Evolutionary conservation across 2,797 vertebrate species (phyloP).

Genomic region (Alca torda): DNA sequence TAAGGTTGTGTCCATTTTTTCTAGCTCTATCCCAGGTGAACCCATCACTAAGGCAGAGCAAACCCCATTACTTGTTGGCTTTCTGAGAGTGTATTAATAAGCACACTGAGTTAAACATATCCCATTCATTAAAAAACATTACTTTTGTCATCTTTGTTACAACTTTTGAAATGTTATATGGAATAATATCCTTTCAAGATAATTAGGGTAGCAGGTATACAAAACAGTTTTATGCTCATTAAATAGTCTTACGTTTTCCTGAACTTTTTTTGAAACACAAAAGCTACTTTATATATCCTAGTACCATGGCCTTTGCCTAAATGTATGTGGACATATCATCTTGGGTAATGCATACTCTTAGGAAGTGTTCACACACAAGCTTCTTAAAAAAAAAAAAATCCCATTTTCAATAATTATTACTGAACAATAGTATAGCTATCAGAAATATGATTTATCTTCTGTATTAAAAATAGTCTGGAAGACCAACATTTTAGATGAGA

Average conservation of each 20-base stretch:
- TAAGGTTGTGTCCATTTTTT: not conserved
- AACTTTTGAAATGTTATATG: not conserved
- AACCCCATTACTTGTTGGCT: not conserved
- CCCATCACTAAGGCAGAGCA: not conserved
- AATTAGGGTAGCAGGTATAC: not conserved
- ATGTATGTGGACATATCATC: accelerated
- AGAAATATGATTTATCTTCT: not conserved
- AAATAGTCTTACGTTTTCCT: not conserved
- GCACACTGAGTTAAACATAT: not conserved
- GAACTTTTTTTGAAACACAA: not conserved
- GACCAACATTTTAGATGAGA: not conserved
- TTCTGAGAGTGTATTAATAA: not conserved
- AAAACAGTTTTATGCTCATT: not conserved
- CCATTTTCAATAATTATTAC: not conserved
- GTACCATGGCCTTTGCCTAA: not conserved
- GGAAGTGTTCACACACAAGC: not conserved
- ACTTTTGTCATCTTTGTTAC: not conserved
- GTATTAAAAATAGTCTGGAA: not conserved
- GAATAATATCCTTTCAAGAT: not conserved
- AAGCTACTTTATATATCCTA: not conserved
- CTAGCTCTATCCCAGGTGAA: not conserved
- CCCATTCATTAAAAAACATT: accelerated
- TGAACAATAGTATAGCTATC: not conserved
- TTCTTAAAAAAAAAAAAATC: not conserved
- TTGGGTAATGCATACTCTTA: not conserved